Base-by-base conservation (phyloP, 2,113 vertebrate genomes). In the Uropsilus gracilis region DNA sequence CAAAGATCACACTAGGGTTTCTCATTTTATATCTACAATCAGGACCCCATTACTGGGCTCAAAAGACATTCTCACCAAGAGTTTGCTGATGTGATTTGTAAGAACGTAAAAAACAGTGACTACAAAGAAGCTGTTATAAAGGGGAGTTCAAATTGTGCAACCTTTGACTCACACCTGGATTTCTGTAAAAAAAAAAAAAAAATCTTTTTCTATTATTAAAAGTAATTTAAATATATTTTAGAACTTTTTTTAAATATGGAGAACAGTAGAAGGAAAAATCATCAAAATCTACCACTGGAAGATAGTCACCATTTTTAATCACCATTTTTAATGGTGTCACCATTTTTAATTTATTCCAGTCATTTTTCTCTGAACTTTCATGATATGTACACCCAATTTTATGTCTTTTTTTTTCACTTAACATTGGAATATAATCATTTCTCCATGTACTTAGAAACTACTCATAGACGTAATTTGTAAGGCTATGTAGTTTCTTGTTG, bases 301-400 rank as follows among this genome's bases (percentile, higher is more conserved):
- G 3, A 16, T 72, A 88, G 34, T 17, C 24, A 66, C 37, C 68
- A 82, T 68, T 20, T 64, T 77, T 86, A 4, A 46, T 44, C 24
- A 66, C 37, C 68, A 82, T 68, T 20, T 64, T 77, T 86, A 4
- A 46, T 44, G n/a, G n/a, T n/a, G 34, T 17, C 24, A 66, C 37
- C 68, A 82, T 68, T 20, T 64, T 77, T 86, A 4, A 46, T 44
- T n/a, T n/a, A n/a, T n/a, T n/a, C n/a, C 63, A 55, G 46, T 83
- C 48, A 82, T 82, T 86, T 89, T 95, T 84, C n/a, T 94, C 46
- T 95, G 28, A n/a, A n/a, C n/a, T 48, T 94, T 34, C 8, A 1
- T 81, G 80, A 32, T 87, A 32, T 90, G 89, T 87, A 83, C 81
- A 26, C 17, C 39, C 22, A 42, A 53, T 75, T 86, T 83, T 75